Conservation (phyloP, 2,797 vertebrate genomes). For the Trichosurus vulpecula region DNA sequence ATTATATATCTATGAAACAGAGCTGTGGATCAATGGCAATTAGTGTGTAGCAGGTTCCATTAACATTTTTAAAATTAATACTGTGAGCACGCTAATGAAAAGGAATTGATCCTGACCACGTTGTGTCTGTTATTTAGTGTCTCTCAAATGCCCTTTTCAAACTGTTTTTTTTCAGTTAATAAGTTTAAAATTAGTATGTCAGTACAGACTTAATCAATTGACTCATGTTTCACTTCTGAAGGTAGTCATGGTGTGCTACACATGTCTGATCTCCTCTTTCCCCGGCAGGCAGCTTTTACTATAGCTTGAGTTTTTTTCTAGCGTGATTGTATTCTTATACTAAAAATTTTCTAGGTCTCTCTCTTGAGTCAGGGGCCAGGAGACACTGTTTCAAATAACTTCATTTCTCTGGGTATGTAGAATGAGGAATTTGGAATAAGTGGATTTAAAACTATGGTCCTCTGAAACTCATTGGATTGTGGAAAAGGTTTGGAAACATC, state of each 20-base stretch:
- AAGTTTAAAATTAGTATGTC: conserved; percentile 52
- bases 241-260: conserved; percentile 24
- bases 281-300: conserved; percentile 26
- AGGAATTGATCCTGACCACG: conserved; percentile 56
- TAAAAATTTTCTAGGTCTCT: not conserved
- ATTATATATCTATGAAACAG: conserved; percentile 55
- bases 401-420: not conserved
- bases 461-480: not conserved
- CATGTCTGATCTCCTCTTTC: conserved; percentile 56
- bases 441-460: not conserved
- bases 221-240: conserved; percentile 60
- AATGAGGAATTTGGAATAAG: not conserved
- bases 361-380: not conserved
- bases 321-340: not conserved
- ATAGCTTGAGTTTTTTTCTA: conserved; percentile 48
- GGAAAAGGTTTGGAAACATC: not conserved
- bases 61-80: conserved; percentile 77
- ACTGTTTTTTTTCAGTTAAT: conserved; percentile 63
- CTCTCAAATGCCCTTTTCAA: conserved; percentile 51
- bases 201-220: conserved; percentile 62
- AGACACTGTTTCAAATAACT: not conserved
- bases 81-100: conserved; percentile 55
- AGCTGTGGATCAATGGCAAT: conserved; percentile 70
- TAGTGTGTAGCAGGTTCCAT: conserved; percentile 73
- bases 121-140: conserved; percentile 51